Base-by-base conservation (phyloP, 2,888 invertebrate species). In the Hypena proboscidalis region DNA sequence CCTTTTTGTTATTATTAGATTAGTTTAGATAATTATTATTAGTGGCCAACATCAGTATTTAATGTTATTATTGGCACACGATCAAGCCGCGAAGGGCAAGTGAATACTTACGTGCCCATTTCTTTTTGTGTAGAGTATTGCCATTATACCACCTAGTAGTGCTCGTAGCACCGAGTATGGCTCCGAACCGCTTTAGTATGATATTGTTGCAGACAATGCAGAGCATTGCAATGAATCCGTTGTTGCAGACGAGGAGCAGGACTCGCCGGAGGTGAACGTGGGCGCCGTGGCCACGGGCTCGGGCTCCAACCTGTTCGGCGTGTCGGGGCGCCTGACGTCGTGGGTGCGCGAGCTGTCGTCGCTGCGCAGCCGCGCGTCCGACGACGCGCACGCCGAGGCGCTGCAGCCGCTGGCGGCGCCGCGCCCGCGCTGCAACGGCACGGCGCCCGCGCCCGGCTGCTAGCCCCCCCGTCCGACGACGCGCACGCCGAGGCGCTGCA, bases 301-400 rank as follows among this genome's bases (percentile, higher is more conserved):
- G 30, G 90, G 85, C 31, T 88, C 90, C 25, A 87, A 90, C 74
- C 79, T 90, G 80, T 90, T 90, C 85, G 90, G 90, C 54, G 88
- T 90, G 77, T 88, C 90, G 58, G 90, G 90, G 4, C 86, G 90
- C 4, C 84, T 90, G 27, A 89, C 90, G 47, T 87, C 88, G 54
- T 90, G 90, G 90, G 90, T 90, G 68, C 89, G 89, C 70, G 89
- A 90, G 74, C 79, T 90, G 71, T 84, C 89, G 13, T 85, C 87
- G 49, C 82, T 87, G 71, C 85, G 87, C 45, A 80, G 83, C 70
- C 83, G 85, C 53, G 52, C 70, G 27, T 74, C 78, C 11, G 81
- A 84, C 74, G 86, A 85, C 78, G 86, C 85, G 27, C 86, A 87
- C 46, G 86, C 75, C 27, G 75, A 70, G 58, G 65, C 75, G 29